Evolutionary conservation across 2,888 invertebrate genomes (phyloP), one percentile per base, ranked within the genome.

Genomic region (Macrosoma leucophasiata): DNA sequence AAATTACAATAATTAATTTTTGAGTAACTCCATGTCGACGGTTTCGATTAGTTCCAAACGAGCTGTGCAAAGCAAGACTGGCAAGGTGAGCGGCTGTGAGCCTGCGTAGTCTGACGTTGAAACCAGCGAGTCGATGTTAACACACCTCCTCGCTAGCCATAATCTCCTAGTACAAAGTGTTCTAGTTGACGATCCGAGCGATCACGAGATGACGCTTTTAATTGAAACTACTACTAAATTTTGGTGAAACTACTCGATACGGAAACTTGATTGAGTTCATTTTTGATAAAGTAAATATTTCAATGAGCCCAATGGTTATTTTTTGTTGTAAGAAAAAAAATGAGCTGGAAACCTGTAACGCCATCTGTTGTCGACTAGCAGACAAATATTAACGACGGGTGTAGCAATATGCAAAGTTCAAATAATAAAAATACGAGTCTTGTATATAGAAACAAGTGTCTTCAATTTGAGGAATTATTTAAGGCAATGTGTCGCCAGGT

Each of bases 161-260:
- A 71, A 26, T 43, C 36, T 43, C 84, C 78, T 79, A 47, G 81
- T 82, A 76, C 56, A 42, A 46, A 60, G 70, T 82, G 84, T 82
- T 84, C 84, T 78, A 84, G 75, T 82, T 84, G 82, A 84, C 78
- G 82, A 73, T 78, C 73, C 71, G 53, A 69, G 65, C 65, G 62
- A 63, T 65, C 70, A 58, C 62, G 52, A 67, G 67, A 74, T 67
- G 67, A 64, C 14, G n/a, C n/a, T n/a, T n/a, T n/a, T n/a, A n/a
- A n/a, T n/a, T n/a, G n/a, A n/a, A n/a, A n/a, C n/a, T n/a, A n/a
- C n/a, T n/a, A n/a, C n/a, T n/a, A n/a, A n/a, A n/a, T n/a, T n/a
- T n/a, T n/a, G n/a, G n/a, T n/a, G n/a, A n/a, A n/a, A n/a, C n/a
- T n/a, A n/a, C n/a, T n/a, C n/a, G n/a, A n/a, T n/a, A n/a, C n/a